These are phyloP conservation scores for Brachymystax lenok DNA, from an alignment of 2,797 vertebrate species.

Conservation along the genomic window DNA sequence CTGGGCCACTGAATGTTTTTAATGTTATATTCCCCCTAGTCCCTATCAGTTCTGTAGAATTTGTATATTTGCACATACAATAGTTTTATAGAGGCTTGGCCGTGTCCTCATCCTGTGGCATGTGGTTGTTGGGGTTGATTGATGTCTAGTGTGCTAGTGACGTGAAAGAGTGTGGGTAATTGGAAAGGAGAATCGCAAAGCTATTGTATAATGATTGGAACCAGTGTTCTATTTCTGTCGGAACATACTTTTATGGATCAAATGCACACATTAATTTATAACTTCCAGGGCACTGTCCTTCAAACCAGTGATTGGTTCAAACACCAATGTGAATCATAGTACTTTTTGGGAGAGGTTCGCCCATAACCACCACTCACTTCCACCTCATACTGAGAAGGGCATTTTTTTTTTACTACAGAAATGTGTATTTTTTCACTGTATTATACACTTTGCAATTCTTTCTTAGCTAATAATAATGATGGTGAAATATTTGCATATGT, in stretches of 20 bases:
- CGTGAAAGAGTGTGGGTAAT: conserved; percentile 4
- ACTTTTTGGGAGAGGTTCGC: conserved; percentile 6
- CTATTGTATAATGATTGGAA: background rate
- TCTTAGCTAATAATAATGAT: conserved; percentile 65
- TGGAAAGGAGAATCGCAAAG: background rate
- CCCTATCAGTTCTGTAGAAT: conserved; percentile 24
- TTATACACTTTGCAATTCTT: conserved; percentile 56
- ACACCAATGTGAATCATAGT: conserved; percentile 29
- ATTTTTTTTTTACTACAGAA: conserved; percentile 59
- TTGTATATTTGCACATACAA: conserved; percentile 21
- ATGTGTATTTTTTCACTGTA: conserved; percentile 79
- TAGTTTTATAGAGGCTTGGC: background rate
- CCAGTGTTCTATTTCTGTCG: conserved; percentile 24
- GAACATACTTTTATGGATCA: conserved; percentile 1
- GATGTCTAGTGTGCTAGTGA: background rate
- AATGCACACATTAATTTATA: conserved; percentile 20
- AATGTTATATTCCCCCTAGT: conserved; percentile 23
- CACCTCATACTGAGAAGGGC: conserved; percentile 27
- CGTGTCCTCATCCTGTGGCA: conserved; percentile 8
- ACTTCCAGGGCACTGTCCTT: conserved; percentile 22
- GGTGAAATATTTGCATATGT: conserved; percentile 92
- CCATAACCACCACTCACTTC: conserved; percentile 42
- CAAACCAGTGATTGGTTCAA: conserved; percentile 9
- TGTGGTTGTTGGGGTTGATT: conserved; percentile 29
- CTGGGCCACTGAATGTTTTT: conserved; percentile 46